Evolutionary conservation across 2,888 invertebrate genomes (phyloP).

Genomic region (Ypsolopha sequella): DNA sequence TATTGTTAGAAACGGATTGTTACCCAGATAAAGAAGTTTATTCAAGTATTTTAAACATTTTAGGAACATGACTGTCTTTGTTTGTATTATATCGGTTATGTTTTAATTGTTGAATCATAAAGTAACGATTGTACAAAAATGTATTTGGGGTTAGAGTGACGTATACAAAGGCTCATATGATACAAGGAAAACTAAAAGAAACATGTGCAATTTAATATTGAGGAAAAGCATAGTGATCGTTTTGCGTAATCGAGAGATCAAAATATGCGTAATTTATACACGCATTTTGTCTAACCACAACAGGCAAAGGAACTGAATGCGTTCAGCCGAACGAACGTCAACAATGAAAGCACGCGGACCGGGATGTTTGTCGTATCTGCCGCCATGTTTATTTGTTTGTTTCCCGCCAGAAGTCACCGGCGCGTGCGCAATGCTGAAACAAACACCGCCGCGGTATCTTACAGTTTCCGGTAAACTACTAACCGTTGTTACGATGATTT

Average conservation of each 20-base stretch:
- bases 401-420: slow-evolving; percentile 26
- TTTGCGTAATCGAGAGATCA: too few relatives aligned
- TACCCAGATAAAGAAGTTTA: too few relatives aligned
- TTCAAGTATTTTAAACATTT: too few relatives aligned
- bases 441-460: slow-evolving; percentile 20
- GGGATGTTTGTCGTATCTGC: slow-evolving; percentile 16
- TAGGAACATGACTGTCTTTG: too few relatives aligned
- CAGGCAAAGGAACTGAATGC: slow-evolving; percentile 1
- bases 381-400: slow-evolving; percentile 23
- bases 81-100: too few relatives aligned
- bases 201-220: too few relatives aligned
- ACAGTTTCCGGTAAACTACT: slow-evolving; percentile 26
- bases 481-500: not conserved
- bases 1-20: too few relatives aligned
- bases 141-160: too few relatives aligned
- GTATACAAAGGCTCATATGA: not conserved
- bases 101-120: too few relatives aligned
- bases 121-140: too few relatives aligned
- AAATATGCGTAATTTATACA: too few relatives aligned
- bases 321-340: not conserved
- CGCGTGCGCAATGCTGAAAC: slow-evolving; percentile 19
- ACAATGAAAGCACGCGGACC: slow-evolving; percentile 6
- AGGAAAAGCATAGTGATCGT: too few relatives aligned
- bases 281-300: not conserved
- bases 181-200: not conserved